Evolutionary conservation across 2,113 vertebrate genomes (phyloP).

Genomic region (Nasalis larvatus): DNA sequence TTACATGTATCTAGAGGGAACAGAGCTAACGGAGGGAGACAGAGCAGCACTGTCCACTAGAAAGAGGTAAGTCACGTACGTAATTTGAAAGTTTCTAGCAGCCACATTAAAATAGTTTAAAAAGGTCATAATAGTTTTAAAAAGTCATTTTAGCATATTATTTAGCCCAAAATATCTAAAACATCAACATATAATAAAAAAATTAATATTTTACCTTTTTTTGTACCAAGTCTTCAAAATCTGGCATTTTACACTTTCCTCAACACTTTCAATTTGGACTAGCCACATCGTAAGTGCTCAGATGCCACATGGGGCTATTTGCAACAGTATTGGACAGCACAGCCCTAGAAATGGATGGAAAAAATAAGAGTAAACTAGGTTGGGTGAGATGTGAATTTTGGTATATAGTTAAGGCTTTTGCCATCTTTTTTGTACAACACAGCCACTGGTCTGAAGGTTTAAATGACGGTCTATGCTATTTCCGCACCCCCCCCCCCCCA

Average conservation of each 20-base stretch:
- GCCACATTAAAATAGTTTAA: not conserved
- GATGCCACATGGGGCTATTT: not conserved
- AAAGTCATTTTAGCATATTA: not conserved
- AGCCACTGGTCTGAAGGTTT: not conserved
- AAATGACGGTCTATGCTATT: not conserved
- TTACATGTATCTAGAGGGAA: not conserved
- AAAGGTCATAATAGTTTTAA: not conserved
- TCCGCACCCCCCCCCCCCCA: rapidly evolving
- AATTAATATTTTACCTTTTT: not conserved
- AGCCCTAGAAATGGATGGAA: not conserved
- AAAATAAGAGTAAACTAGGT: not conserved
- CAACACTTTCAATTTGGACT: not conserved
- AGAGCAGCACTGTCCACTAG: not conserved
- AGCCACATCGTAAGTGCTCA: not conserved
- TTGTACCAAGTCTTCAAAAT: constrained; percentile 4
- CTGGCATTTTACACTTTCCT: not conserved
- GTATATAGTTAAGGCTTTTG: not conserved
- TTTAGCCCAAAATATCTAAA: not conserved
- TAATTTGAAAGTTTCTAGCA: not conserved
- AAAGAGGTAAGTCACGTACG: rapidly evolving
- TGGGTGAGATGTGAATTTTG: not conserved
- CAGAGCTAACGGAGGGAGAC: not conserved
- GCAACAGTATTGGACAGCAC: not conserved
- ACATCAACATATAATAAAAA: not conserved
- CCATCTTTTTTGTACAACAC: not conserved